Conservation (phyloP, 2,888 invertebrate species). For the Penaeus monodon region DNA sequence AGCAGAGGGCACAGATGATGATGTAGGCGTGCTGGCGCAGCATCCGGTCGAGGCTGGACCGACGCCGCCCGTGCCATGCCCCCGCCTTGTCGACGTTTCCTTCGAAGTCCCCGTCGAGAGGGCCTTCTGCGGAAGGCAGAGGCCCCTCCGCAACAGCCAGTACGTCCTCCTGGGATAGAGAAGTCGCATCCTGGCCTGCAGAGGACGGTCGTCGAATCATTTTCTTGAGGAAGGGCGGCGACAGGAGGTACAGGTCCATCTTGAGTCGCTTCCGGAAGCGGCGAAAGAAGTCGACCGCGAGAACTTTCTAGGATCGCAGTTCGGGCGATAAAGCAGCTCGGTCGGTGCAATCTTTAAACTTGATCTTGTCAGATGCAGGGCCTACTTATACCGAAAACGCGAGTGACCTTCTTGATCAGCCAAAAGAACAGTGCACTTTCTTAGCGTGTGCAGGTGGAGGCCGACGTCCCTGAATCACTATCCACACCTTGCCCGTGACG, state of each 20-base stretch:
- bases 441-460: background rate
- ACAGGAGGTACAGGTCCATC: constrained; percentile 49
- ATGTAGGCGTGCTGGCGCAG: constrained; percentile 53
- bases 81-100: background rate
- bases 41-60: constrained; percentile 38
- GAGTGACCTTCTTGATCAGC: too few species aligned
- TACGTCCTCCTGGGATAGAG: background rate
- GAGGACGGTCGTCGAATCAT: constrained; percentile 19
- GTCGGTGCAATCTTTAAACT: too few species aligned
- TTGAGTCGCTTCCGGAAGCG: too few species aligned
- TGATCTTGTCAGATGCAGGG: too few species aligned
- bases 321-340: too few species aligned
- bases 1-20: constrained; percentile 41
- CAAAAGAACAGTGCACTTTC: too few species aligned
- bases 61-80: constrained; percentile 3
- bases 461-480: background rate
- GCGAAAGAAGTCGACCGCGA: too few species aligned
- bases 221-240: constrained; percentile 39
- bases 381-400: too few species aligned
- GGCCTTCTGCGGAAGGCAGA: background rate
- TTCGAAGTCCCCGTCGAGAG: background rate
- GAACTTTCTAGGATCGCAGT: too few species aligned
- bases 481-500: constrained; percentile 2
- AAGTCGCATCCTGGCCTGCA: background rate
- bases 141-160: background rate